These are phyloP conservation scores for Psococerastis gibbosa DNA, from an alignment of 2,888 invertebrate species.

Conservation along the genomic window DNA sequence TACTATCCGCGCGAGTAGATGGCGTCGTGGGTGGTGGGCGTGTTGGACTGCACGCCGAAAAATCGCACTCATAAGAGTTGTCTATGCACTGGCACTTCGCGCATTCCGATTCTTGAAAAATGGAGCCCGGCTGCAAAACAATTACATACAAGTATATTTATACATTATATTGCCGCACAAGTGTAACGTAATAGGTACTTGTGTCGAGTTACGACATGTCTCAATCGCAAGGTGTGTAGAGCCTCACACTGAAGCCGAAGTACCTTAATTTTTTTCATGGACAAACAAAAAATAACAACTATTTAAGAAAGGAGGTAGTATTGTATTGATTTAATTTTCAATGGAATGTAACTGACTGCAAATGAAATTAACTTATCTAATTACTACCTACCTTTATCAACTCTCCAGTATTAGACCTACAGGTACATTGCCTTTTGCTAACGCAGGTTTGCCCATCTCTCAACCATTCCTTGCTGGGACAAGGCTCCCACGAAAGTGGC, in stretches of 20 bases:
- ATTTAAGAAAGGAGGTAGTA: too few relatives aligned
- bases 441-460: slow-evolving; percentile 57
- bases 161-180: too few relatives aligned
- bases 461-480: slow-evolving; percentile 42
- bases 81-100: slow-evolving; percentile 62
- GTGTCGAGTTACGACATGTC: too few relatives aligned
- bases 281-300: too few relatives aligned
- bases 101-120: slow-evolving; percentile 38
- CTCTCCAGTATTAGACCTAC: slow-evolving; percentile 41
- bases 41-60: slow-evolving; percentile 27
- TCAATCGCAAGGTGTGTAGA: too few relatives aligned
- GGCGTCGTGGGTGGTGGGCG: slow-evolving; percentile 11
- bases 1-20: slow-evolving; percentile 4
- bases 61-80: slow-evolving; percentile 52
- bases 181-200: too few relatives aligned
- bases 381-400: slow-evolving; percentile 44
- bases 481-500: slow-evolving; percentile 21
- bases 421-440: slow-evolving; percentile 51
- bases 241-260: too few relatives aligned
- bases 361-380: too few relatives aligned
- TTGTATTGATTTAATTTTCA: too few relatives aligned
- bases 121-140: slow-evolving; percentile 43
- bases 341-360: too few relatives aligned
- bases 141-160: too few relatives aligned
- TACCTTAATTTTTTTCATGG: too few relatives aligned